Base-by-base conservation (phyloP, 2,797 vertebrate genomes). In the Falco rusticolus region DNA sequence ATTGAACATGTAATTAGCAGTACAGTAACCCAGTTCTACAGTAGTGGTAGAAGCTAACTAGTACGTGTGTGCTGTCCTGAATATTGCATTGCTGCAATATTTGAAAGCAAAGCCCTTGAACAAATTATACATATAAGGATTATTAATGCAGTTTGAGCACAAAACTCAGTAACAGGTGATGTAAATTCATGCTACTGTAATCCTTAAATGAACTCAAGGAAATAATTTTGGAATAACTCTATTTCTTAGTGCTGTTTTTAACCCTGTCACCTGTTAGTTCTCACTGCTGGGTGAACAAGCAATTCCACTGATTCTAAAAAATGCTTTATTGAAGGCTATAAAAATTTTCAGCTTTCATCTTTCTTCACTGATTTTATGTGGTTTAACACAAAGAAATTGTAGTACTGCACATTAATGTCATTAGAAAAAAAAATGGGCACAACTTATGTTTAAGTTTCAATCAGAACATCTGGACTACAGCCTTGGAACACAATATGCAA, bases 71-170 rank as follows among this genome's bases (percentile, higher is more conserved):
- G 26, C 12, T 69, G 13, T 71, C 25, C 41, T 93, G 76, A 66
- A 22, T 66, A 34, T 28, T 54, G 12, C 5, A 43, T 59, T 66
- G 21, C 24, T 77, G 4, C 26, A 66, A 4, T 20, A 41, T 64
- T 63, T 78, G 22, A 78, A 90, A 86, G 9, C 0, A 3, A 87
- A 3, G 1, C 11, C 11, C 19, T 56, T 75, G 26, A 64, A 59
- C 5, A 37, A 75, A 4, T 17, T 10, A 33, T 17, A 71, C 4
- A 2, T 17, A 5, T 8, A 68, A 56, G 7, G 4, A 10, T 1
- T 41, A 84, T 64, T 48, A 11, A 48, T 12, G 6, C 2, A 48
- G n/a, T 78, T 78, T 69, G 25, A 53, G 4, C 3, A 26, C 13
- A 51, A 60, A 79, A 71, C 37, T 77, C 45, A 43, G 16, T 43